Evolutionary conservation across 2,113 vertebrate species (phyloP).

Genomic region (Catharus minimus): DNA sequence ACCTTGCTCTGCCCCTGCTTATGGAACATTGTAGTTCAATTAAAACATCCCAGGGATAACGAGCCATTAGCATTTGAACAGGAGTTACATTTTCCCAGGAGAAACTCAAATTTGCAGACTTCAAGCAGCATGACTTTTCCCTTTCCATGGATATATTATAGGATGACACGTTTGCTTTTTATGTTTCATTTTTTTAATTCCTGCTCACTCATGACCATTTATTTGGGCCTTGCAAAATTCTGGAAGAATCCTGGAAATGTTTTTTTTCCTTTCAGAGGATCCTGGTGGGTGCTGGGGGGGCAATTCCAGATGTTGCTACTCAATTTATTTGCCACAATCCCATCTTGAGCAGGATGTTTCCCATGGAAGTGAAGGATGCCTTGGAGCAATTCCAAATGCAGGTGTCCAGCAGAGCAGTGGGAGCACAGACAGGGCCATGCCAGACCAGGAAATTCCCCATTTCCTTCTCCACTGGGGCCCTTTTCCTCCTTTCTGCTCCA

Average conservation of each 20-base stretch:
- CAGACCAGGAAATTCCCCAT: not conserved
- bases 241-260: not conserved
- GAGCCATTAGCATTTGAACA: slow-evolving; percentile 29
- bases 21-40: not conserved
- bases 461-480: accelerated
- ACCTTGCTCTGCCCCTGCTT: not conserved
- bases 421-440: not conserved
- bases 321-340: not conserved
- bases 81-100: not conserved
- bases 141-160: not conserved
- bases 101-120: slow-evolving; percentile 2
- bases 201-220: not conserved
- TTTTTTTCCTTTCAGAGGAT: not conserved
- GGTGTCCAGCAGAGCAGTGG: not conserved
- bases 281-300: not conserved
- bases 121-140: not conserved
- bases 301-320: not conserved
- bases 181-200: not conserved
- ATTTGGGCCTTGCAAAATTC: not conserved
- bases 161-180: not conserved
- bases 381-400: not conserved
- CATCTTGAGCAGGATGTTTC: not conserved
- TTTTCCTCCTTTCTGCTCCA: not conserved
- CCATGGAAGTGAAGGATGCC: not conserved
- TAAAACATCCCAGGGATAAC: slow-evolving; percentile 18